A percentile compares a stretch with the other conserved stretches of the same genome.
phyloP scores from a whole-genome alignment of 2,797 vertebrate species.

The Gastrophryne carolinensis region DNA sequence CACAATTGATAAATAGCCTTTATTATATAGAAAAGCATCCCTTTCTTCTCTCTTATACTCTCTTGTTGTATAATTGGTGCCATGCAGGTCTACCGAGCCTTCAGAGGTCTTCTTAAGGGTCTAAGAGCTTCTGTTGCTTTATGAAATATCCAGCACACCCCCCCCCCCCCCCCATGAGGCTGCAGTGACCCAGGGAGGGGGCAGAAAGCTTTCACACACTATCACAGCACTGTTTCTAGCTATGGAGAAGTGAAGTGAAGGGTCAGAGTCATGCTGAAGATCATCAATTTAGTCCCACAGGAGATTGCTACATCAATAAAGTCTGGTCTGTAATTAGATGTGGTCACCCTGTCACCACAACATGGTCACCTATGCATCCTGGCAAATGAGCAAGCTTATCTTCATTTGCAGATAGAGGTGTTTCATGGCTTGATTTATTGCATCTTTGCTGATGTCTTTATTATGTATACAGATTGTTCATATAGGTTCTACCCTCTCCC shows the following conservation, averaged over 20 bases:
- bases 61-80: neutral
- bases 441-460: no score
- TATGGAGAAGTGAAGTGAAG: neutral
- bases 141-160: neutral
- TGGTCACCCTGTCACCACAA: constrained; percentile 33
- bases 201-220: constrained; percentile 34
- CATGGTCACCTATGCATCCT: constrained; percentile 32
- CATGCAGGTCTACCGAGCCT: neutral
- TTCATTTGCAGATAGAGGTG: constrained; percentile 39
- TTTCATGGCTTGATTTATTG: constrained; percentile 37
- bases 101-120: neutral
- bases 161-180: neutral
- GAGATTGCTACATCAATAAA: constrained; percentile 41
- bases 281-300: constrained; percentile 9
- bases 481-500: no score
- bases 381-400: constrained; percentile 46
- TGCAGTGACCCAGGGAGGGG: constrained; percentile 13
- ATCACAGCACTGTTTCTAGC: constrained; percentile 12
- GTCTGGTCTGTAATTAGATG: constrained; percentile 47
- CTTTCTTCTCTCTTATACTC: neutral
- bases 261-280: constrained; percentile 13
- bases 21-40: no score
- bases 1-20: no score
- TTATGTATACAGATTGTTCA: no score
- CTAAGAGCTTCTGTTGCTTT: neutral